These are phyloP conservation scores for Gobius niger DNA, from an alignment of 2,113 vertebrate species.

Conservation along the genomic window DNA sequence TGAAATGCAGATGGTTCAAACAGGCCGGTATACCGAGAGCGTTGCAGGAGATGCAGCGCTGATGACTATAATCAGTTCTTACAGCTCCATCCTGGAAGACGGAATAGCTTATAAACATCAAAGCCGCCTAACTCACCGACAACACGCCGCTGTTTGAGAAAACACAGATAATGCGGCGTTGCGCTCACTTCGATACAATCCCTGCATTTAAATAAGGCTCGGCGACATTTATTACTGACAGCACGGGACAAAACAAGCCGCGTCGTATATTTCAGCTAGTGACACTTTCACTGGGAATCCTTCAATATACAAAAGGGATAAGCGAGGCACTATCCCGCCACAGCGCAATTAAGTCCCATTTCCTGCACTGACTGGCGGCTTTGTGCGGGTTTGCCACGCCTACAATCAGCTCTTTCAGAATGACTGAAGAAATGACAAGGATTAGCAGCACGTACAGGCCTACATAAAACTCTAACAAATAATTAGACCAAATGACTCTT, in stretches of 20 bases:
- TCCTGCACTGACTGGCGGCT: conserved; percentile 23
- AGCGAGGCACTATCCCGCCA: conserved; percentile 33
- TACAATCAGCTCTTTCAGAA: conserved; percentile 1
- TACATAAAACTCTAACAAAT: not conserved
- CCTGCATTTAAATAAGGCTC: conserved; percentile 60
- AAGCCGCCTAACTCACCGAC: conserved; percentile 21
- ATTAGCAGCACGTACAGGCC: conserved; percentile 3
- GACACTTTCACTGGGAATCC: conserved; percentile 43
- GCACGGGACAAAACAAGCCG: conserved; percentile 47
- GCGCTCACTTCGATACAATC: conserved; percentile 39
- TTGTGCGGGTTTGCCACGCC: conserved; percentile 21
- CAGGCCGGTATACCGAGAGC: not conserved
- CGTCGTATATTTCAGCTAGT: conserved; percentile 35
- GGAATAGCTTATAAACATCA: conserved; percentile 32
- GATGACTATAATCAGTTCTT: conserved; percentile 31
- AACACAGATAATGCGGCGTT: conserved; percentile 19
- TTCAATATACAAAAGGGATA: conserved; percentile 21
- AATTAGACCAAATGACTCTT: not conserved
- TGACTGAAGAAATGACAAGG: conserved; percentile 3
- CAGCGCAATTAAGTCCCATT: conserved; percentile 23
- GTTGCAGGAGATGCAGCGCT: not conserved
- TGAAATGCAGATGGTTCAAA: not conserved
- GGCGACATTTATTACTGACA: conserved; percentile 51
- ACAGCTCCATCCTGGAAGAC: conserved; percentile 21
- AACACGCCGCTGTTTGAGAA: conserved; percentile 24